phyloP scores from a whole-genome alignment of 2,797 vertebrate genomes.

The Gadopsis marmoratus region DNA sequence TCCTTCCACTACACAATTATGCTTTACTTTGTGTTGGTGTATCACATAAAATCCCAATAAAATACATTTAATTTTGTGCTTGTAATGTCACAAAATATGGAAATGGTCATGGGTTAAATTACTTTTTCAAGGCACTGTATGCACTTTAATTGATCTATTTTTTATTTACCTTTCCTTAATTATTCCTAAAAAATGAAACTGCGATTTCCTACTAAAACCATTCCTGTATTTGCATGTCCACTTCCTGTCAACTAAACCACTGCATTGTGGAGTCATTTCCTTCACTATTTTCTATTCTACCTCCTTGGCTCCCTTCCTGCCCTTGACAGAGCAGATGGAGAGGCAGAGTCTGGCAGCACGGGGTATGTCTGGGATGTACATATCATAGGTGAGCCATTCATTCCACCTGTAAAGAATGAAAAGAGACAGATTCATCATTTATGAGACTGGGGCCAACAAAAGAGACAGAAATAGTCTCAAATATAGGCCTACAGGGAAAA shows the following conservation, averaged over 20 bases:
- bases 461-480: neutral
- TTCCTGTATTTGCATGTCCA: constrained; percentile 22
- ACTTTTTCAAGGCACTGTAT: too few species aligned
- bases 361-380: constrained; percentile 96
- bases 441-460: neutral
- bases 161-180: neutral
- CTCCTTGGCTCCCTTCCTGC: constrained; percentile 97
- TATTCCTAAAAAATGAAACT: neutral
- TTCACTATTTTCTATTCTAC: constrained; percentile 69
- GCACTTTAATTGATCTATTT: too few species aligned
- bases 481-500: neutral
- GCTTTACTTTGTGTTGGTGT: too few species aligned
- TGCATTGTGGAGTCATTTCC: neutral
- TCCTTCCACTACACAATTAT: too few species aligned
- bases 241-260: constrained; percentile 3
- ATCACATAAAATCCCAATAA: too few species aligned
- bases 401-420: constrained; percentile 88
- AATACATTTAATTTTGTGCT: too few species aligned
- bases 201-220: neutral
- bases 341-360: constrained; percentile 96
- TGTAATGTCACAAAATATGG: too few species aligned
- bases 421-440: neutral
- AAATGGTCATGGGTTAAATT: too few species aligned
- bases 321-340: constrained; percentile 98
- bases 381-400: constrained; percentile 96